phyloP scores from a whole-genome alignment of 2,797 vertebrate species.

The Helostoma temminkii region DNA sequence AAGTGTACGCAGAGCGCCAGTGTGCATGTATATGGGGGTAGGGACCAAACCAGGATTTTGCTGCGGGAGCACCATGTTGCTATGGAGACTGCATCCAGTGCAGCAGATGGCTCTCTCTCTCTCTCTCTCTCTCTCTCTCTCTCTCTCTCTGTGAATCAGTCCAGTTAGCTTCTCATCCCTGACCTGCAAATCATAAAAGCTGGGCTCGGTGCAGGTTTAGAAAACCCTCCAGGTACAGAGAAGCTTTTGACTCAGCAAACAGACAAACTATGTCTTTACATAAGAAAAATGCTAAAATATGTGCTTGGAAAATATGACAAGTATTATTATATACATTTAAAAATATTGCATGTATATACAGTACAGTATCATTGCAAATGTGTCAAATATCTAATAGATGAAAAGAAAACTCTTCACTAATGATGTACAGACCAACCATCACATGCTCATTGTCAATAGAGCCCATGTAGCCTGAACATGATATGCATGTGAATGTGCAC shows the following conservation, averaged over 20 bases:
- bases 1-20: slow-evolving; percentile 27
- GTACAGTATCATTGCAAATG: background rate
- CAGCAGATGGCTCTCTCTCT: slow-evolving; percentile 71
- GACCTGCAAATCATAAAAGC: slow-evolving; percentile 55
- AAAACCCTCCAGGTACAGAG: slow-evolving; percentile 38
- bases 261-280: slow-evolving; percentile 8
- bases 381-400: background rate
- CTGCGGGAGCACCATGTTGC: slow-evolving; percentile 81
- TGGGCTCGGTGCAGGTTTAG: slow-evolving; percentile 38
- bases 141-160: slow-evolving; percentile 40
- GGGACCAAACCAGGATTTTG: slow-evolving; percentile 72
- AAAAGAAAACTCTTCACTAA: background rate
- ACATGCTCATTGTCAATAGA: background rate
- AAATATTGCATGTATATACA: background rate
- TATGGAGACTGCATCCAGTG: slow-evolving; percentile 84
- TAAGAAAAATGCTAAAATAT: background rate
- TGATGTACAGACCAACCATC: background rate
- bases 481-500: slow-evolving; percentile 13
- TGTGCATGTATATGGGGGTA: slow-evolving; percentile 64
- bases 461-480: background rate
- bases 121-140: slow-evolving; percentile 22
- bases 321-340: background rate
- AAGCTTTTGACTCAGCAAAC: slow-evolving; percentile 44
- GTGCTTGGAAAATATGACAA: background rate
- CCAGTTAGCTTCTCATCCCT: slow-evolving; percentile 53